Percentiles rank a stretch among this genome's conserved stretches.
Evolutionary conservation across 2,888 invertebrate genomes (phyloP).

Genomic region (Hirtodrosophila alboralis): DNA sequence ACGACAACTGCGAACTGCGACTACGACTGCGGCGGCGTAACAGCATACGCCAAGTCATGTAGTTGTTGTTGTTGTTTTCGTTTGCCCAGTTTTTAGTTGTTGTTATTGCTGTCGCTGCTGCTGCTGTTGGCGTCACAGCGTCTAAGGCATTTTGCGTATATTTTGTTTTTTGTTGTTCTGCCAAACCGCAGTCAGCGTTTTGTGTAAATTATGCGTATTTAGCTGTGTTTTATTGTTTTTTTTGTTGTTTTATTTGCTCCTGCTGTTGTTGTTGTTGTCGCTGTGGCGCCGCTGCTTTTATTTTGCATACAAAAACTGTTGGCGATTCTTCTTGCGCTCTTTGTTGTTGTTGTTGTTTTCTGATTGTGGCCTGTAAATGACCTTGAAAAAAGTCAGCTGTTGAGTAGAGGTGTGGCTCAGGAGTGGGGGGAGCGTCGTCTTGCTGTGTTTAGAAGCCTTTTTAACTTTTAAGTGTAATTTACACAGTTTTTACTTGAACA

Average conservation of each 20-base stretch:
- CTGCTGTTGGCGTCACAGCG: slow-evolving; percentile 46
- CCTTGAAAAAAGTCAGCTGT: slow-evolving; percentile 36
- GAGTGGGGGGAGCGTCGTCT: not conserved
- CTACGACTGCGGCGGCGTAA: slow-evolving; percentile 30
- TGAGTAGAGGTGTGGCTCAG: not conserved
- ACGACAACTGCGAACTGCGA: slow-evolving; percentile 21
- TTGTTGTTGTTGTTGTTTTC: slow-evolving; percentile 13
- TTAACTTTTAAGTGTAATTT: not conserved
- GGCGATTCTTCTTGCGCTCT: slow-evolving; percentile 35
- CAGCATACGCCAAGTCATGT: slow-evolving; percentile 60
- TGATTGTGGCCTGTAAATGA: slow-evolving; percentile 26
- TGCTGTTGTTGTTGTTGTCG: slow-evolving; percentile 14
- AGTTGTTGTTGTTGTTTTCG: slow-evolving; percentile 32
- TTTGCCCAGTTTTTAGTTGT: slow-evolving; percentile 30
- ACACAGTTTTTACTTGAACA: no score
- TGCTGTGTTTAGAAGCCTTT: slow-evolving; percentile 16
- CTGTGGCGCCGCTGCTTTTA: slow-evolving; percentile 55
- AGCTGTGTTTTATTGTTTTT: slow-evolving; percentile 23
- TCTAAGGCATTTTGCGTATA: slow-evolving; percentile 43
- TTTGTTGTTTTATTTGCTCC: slow-evolving; percentile 9
- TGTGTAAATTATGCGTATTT: slow-evolving; percentile 70
- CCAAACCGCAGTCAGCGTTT: slow-evolving; percentile 49
- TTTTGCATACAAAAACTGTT: slow-evolving; percentile 75
- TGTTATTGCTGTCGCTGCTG: slow-evolving; percentile 19
- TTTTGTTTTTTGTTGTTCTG: slow-evolving; percentile 22